Evolutionary conservation across 2,113 vertebrate genomes (phyloP).

Genomic region (Sceloporus tristichus): DNA sequence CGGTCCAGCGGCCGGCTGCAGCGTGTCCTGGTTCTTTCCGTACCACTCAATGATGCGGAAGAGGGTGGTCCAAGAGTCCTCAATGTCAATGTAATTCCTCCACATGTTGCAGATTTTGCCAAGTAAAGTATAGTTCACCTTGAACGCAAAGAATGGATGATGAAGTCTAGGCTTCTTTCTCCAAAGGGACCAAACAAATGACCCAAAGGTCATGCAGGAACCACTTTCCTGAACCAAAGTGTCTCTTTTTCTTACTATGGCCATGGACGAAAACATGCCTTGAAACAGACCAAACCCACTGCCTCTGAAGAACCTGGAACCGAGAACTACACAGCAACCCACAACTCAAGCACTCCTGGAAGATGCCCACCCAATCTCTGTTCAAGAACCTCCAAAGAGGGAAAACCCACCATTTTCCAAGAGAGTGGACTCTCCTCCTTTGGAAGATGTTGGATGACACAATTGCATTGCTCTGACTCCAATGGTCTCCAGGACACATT

Average conservation of each 20-base stretch:
- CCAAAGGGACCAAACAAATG: too few species aligned
- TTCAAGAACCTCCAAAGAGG: too few species aligned
- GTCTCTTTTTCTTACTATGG: neutral
- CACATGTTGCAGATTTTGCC: conserved; percentile 61
- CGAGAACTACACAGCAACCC: too few species aligned
- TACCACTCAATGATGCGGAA: conserved; percentile 56
- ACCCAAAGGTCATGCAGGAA: neutral
- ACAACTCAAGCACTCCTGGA: too few species aligned
- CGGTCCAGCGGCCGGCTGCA: conserved; percentile 56
- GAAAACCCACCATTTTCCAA: too few species aligned
- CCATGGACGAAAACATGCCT: too few species aligned
- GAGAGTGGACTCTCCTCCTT: too few species aligned
- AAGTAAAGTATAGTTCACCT: conserved; percentile 61
- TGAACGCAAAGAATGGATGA: neutral
- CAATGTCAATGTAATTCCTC: conserved; percentile 61
- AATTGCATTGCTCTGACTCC: too few species aligned
- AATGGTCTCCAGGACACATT: too few species aligned
- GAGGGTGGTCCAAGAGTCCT: conserved; percentile 62
- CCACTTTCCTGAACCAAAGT: neutral
- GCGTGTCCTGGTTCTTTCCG: conserved; percentile 45
- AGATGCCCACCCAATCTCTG: too few species aligned
- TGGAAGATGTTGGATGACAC: too few species aligned
- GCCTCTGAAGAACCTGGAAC: too few species aligned
- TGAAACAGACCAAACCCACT: neutral
- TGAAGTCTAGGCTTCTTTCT: neutral